Conservation (phyloP, 1,140 invertebrate genomes). For the Drosophila kikkawai region DNA sequence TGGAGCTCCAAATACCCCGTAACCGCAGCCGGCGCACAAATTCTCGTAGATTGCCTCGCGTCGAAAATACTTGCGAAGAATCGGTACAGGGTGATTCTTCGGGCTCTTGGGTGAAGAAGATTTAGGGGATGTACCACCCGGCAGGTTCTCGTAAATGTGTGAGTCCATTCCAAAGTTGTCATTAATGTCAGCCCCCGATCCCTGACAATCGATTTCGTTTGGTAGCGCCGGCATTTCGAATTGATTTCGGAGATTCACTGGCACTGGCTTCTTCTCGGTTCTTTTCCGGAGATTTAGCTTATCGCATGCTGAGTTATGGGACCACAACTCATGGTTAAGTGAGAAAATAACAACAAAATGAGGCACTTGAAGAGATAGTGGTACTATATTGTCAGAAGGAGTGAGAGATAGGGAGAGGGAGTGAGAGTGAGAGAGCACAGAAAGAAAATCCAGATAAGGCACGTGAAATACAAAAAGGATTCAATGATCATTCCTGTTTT, state of each 20-base stretch:
- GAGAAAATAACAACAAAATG: slow-evolving; percentile 14
- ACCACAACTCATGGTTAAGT: slow-evolving; percentile 12
- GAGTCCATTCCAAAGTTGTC: slow-evolving; percentile 39
- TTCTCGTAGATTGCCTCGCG: slow-evolving; percentile 78
- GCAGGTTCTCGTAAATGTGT: slow-evolving; percentile 75
- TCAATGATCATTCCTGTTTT: not conserved
- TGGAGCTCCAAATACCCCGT: slow-evolving; percentile 77
- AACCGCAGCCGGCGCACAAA: slow-evolving; percentile 80
- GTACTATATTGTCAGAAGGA: not conserved
- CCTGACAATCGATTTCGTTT: slow-evolving; percentile 22
- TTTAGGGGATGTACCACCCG: not conserved
- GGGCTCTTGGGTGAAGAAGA: not conserved
- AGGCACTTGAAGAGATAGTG: slow-evolving; percentile 3
- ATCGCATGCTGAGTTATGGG: slow-evolving; percentile 13
- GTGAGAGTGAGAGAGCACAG: slow-evolving; percentile 1
- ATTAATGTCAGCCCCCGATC: slow-evolving; percentile 34
- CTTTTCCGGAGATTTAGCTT: slow-evolving; percentile 1
- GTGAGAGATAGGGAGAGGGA: not conserved
- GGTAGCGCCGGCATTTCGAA: slow-evolving; percentile 51
- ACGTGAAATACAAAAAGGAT: not conserved
- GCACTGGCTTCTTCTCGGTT: not conserved
- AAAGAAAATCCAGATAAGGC: slow-evolving; percentile 2
- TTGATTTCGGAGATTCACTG: slow-evolving; percentile 7
- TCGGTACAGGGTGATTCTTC: slow-evolving; percentile 22
- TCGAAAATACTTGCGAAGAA: slow-evolving; percentile 75